Conservation (phyloP, 2,797 vertebrate species). For the Syndactyla subalaris region DNA sequence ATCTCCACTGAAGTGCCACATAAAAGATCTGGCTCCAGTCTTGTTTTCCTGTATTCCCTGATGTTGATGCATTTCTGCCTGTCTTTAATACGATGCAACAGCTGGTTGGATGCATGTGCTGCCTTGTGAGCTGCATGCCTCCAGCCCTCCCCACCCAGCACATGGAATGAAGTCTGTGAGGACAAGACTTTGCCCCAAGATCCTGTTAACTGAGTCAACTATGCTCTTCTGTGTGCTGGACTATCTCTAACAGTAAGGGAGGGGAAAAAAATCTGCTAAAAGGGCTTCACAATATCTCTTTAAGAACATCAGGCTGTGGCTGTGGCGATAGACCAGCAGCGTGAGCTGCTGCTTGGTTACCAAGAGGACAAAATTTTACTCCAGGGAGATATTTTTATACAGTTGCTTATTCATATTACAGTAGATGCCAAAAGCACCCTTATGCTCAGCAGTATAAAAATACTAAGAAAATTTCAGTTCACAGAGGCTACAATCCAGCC, state of each 20-base stretch:
- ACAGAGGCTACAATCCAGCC: not conserved
- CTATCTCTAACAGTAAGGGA: not conserved
- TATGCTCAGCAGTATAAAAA: constrained; percentile 11
- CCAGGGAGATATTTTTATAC: constrained; percentile 45
- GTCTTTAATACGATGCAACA: not conserved
- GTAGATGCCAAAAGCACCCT: constrained; percentile 15
- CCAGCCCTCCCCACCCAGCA: not conserved
- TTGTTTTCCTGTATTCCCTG: not conserved
- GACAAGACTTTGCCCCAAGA: not conserved
- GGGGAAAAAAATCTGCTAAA: not conserved
- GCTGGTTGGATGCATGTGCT: not conserved
- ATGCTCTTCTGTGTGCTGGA: not conserved
- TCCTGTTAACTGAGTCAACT: not conserved
- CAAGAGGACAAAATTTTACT: constrained; percentile 18
- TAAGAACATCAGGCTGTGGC: not conserved
- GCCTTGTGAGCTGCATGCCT: not conserved
- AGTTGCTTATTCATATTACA: constrained; percentile 51
- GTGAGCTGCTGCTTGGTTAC: constrained; percentile 48
- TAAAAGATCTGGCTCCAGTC: not conserved
- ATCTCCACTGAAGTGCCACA: not conserved
- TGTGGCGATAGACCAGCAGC: constrained; percentile 29
- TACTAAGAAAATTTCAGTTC: not conserved
- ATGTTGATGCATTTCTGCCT: not conserved
- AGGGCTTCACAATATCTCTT: not conserved
- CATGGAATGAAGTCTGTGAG: not conserved